Percentiles rank a stretch among this genome's conserved stretches.
Conservation (phyloP, 1,140 invertebrate genomes). For the Saccostrea echinata region DNA sequence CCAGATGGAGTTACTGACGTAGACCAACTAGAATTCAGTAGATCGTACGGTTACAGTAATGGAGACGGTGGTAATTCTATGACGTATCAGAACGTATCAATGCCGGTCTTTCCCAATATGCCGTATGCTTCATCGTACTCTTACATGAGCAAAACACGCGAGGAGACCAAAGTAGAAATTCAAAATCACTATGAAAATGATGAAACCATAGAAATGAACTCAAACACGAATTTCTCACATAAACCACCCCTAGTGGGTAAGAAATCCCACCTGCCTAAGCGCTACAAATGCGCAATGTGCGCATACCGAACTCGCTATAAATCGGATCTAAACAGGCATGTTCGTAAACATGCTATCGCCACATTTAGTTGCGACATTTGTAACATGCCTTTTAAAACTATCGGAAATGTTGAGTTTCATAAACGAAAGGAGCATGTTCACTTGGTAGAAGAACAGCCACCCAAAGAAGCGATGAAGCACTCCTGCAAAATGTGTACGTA, state of each 20-base stretch:
- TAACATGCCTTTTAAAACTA: constrained; percentile 61
- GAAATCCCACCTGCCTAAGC: constrained; percentile 62
- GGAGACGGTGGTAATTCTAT: not conserved
- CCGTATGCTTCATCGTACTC: constrained; percentile 31
- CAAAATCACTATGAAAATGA: constrained; percentile 5
- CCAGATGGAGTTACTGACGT: not conserved
- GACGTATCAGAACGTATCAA: constrained; percentile 2
- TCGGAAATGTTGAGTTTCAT: constrained; percentile 60
- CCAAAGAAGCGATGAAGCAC: constrained; percentile 41
- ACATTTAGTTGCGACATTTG: constrained; percentile 63
- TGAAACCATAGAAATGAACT: not conserved
- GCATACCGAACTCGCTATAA: constrained; percentile 69
- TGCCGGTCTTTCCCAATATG: constrained; percentile 42
- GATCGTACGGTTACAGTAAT: not conserved
- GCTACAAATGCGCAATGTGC: constrained; percentile 67
- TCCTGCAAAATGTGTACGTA: constrained; percentile 54
- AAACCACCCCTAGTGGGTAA: constrained; percentile 38
- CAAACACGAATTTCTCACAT: not conserved
- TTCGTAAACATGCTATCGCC: constrained; percentile 62
- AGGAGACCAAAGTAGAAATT: not conserved
- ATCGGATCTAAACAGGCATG: constrained; percentile 67
- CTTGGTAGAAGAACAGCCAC: not conserved
- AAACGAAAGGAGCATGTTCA: constrained; percentile 55
- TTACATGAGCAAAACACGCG: not conserved
- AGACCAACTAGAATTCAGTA: not conserved